Conservation (phyloP, 2,888 invertebrate genomes). For the Acleris laterana region DNA sequence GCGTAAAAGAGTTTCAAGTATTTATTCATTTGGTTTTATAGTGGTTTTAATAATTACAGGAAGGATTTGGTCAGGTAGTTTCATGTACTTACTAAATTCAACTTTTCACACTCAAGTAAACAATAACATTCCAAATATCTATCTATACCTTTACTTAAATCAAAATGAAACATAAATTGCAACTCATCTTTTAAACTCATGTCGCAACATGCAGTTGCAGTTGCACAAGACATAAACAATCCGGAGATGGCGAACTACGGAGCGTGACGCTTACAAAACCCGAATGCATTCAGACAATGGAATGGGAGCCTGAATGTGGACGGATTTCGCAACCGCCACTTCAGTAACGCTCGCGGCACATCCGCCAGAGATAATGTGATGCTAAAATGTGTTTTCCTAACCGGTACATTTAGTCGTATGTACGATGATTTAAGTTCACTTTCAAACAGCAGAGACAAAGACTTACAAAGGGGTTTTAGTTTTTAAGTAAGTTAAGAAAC, state of each 20-base stretch:
- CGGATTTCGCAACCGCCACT: conserved; percentile 60
- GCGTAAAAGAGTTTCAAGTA: background rate
- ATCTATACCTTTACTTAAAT: too few species aligned
- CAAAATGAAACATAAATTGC: background rate
- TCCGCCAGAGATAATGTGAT: conserved; percentile 42
- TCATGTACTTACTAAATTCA: too few species aligned
- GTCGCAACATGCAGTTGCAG: conserved; percentile 43
- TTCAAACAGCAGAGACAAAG: background rate
- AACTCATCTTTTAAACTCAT: conserved; percentile 21
- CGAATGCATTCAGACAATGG: conserved; percentile 66
- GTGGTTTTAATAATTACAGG: too few species aligned
- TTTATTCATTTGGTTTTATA: background rate
- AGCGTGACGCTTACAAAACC: conserved; percentile 72
- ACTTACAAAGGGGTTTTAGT: too few species aligned
- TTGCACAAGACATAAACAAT: conserved; percentile 48
- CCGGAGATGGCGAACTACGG: conserved; percentile 59
- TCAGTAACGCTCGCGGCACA: conserved; percentile 43
- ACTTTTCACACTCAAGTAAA: too few species aligned
- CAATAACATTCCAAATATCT: too few species aligned
- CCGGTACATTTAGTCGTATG: background rate
- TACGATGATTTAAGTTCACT: background rate
- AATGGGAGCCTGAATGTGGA: conserved; percentile 56
- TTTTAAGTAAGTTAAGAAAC: too few species aligned
- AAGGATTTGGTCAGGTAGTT: too few species aligned
- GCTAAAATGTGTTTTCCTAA: conserved; percentile 13